Percentiles rank a stretch among this genome's conserved stretches.
Evolutionary conservation across 2,113 vertebrate genomes (phyloP).

Genomic region (Thermophis baileyi): DNA sequence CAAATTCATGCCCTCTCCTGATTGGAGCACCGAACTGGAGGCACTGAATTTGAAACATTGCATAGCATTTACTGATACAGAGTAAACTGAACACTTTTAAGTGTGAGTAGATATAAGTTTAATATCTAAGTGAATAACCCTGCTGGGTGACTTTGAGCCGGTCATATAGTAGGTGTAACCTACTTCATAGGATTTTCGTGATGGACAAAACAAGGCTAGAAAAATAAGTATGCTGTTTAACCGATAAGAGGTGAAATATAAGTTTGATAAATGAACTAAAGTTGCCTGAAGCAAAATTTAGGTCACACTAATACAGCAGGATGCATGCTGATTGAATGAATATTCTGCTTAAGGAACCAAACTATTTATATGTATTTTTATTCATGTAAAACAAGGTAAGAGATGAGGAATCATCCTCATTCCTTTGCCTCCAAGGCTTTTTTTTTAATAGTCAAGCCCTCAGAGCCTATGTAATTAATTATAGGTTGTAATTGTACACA

Average conservation of each 20-base stretch:
- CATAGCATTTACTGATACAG: neutral
- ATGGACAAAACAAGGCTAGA: neutral
- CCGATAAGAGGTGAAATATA: neutral
- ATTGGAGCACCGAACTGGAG: neutral
- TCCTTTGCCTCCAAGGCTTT: neutral
- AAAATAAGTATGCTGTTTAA: neutral
- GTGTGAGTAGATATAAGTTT: neutral
- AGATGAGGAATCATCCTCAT: neutral
- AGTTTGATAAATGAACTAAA: neutral
- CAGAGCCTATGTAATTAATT: neutral
- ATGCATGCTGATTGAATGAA: neutral
- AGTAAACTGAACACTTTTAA: neutral
- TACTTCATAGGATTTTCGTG: neutral
- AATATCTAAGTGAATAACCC: neutral
- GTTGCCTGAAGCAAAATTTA: neutral
- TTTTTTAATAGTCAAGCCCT: neutral
- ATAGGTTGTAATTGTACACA: neutral
- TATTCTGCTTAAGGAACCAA: neutral
- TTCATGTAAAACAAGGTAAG: neutral
- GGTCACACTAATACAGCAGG: neutral
- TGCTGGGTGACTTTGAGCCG: neutral
- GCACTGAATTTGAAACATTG: neutral
- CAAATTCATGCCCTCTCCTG: neutral
- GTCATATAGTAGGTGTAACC: neutral
- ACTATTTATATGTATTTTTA: neutral